Conservation (phyloP, 2,113 vertebrate genomes). For the Callaeas wilsoni region DNA sequence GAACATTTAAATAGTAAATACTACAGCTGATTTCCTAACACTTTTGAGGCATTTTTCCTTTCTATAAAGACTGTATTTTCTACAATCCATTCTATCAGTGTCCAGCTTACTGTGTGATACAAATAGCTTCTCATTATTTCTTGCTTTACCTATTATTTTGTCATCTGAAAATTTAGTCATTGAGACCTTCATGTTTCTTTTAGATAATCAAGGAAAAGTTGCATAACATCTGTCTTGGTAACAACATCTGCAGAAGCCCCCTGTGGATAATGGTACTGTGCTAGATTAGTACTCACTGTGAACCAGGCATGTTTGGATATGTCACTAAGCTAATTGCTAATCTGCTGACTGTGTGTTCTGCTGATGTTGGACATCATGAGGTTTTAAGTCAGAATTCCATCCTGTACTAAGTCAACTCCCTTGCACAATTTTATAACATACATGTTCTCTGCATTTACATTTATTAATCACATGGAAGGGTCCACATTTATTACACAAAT, state of each 20-base stretch:
- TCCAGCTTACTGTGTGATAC: background rate
- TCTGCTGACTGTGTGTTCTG: background rate
- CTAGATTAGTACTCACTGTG: background rate
- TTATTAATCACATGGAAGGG: background rate
- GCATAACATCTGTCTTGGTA: background rate
- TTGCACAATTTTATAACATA: background rate
- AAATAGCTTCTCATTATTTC: background rate
- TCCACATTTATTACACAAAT: background rate
- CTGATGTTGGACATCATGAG: background rate
- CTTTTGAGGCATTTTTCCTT: background rate
- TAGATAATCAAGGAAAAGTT: background rate
- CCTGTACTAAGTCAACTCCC: background rate
- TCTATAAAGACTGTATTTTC: background rate
- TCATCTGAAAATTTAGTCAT: background rate
- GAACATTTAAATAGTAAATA: background rate
- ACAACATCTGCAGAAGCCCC: background rate
- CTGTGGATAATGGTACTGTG: background rate
- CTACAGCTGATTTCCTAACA: background rate
- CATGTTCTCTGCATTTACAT: background rate
- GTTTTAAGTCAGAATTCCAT: background rate
- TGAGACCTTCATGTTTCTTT: background rate
- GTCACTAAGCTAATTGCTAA: background rate
- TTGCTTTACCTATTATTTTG: background rate
- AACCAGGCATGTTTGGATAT: background rate
- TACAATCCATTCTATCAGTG: background rate